Evolutionary conservation across 2,888 invertebrate species (phyloP), one percentile per base, ranked within the genome.

Genomic region (Leptinotarsa peninsularis): DNA sequence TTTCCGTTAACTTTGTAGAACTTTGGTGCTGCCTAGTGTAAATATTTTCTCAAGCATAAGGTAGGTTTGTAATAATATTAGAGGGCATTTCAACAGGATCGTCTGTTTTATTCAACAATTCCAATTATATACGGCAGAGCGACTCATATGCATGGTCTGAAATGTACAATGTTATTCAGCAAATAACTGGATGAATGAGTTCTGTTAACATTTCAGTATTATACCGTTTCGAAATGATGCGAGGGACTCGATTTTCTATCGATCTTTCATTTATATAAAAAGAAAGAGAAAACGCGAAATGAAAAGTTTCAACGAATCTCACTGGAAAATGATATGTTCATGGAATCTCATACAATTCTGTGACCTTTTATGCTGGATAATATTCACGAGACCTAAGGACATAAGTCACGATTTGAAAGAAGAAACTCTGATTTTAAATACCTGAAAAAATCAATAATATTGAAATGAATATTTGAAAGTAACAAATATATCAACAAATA

Each of bases 81-180:
- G 63, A 63, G 43, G 63, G 63, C 63, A 63, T 33, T 63, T 63
- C 63, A 5, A 63, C 43, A 4, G 43, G 63, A 63, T 63, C 63
- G 33, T 63, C 63, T 63, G 63, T 63, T 63, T 63, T 63, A 63
- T 63, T 63, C 63, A 63, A 63, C 63, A 63, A 63, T 63, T 63
- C 33, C 27, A 63, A 63, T 63, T 33, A 63, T 33, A 33, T 63
- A 63, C 63, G 17, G 33, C 18, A n/a, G 33, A 63, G 7, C 33
- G 33, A 17, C 5, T 63, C 63, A 27, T 33, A 7, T n/a, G 63
- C 27, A 33, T 33, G n/a, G 10, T 63, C n/a, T 43, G 63, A 0
- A 43, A 43, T 63, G 63, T 63, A 43, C 33, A 33, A 10, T 63
- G 43, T 63, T 63, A 63, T 63, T 33, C 17, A 14, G n/a, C 63